These are phyloP conservation scores for Drosophila prolongata DNA, from an alignment of 2,888 invertebrate species.

Conservation along the genomic window DNA sequence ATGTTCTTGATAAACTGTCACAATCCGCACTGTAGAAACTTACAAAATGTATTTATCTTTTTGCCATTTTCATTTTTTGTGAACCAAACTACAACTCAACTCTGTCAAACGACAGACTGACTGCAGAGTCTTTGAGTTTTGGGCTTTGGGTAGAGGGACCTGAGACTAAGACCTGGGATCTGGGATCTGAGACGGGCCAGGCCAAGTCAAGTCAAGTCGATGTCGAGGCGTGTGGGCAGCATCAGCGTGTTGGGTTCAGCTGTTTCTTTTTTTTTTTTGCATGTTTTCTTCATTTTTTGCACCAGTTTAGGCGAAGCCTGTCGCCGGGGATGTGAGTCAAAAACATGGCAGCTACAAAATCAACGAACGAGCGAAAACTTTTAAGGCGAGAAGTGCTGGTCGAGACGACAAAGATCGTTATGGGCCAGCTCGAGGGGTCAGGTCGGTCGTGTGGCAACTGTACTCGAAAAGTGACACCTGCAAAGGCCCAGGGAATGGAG, in stretches of 20 bases:
- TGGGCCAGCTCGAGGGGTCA: conserved; percentile 54
- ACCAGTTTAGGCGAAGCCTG: conserved; percentile 70
- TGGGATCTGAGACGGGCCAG: conserved; percentile 23
- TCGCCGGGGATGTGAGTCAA: conserved; percentile 54
- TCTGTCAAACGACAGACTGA: conserved; percentile 43
- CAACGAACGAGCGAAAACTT: conserved; percentile 27
- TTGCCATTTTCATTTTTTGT: conserved; percentile 35
- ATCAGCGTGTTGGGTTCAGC: conserved; percentile 43
- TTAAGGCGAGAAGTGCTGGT: conserved; percentile 26
- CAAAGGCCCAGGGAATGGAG: conserved; percentile 37
- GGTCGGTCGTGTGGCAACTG: conserved; percentile 78
- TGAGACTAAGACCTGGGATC: conserved; percentile 26
- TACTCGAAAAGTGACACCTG: conserved; percentile 68
- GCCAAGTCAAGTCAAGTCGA: conserved; percentile 42
- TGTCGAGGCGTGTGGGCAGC: conserved; percentile 48
- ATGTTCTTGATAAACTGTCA: not conserved
- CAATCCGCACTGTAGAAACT: conserved; percentile 19
- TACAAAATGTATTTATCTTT: conserved; percentile 22
- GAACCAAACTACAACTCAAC: conserved; percentile 47
- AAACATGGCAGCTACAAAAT: conserved; percentile 40
- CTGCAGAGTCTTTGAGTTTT: conserved; percentile 16
- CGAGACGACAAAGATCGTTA: conserved; percentile 44
- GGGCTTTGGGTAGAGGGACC: conserved; percentile 27
- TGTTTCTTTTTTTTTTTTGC: conserved; percentile 23
- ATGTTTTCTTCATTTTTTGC: conserved; percentile 54